Conservation (phyloP, 2,113 vertebrate species). For the Sebastes schlegelii region DNA sequence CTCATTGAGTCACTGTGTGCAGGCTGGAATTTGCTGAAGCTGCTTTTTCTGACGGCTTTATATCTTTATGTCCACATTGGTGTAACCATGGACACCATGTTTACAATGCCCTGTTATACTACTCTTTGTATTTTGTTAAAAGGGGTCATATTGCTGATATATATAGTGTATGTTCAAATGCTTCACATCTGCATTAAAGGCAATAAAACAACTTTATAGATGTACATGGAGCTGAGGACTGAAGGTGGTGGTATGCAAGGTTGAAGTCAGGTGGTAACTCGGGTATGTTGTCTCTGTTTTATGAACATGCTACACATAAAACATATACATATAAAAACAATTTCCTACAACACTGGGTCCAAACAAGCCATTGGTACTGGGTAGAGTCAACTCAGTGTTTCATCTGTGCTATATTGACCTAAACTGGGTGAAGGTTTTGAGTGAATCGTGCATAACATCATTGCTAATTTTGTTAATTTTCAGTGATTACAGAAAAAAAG, state of each 20-base stretch:
- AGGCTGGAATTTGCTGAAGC: slow-evolving; percentile 37
- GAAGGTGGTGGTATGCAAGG: background rate
- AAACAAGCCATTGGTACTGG: background rate
- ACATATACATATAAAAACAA: background rate
- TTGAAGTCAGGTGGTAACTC: slow-evolving; percentile 4
- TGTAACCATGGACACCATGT: slow-evolving; percentile 17
- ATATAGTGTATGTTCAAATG: background rate
- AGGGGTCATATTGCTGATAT: background rate
- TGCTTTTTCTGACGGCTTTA: slow-evolving; percentile 14
- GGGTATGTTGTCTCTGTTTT: background rate
- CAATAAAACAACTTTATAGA: background rate
- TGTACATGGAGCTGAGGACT: background rate
- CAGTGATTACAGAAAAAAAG: slow-evolving; percentile 4
- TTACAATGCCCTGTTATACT: background rate
- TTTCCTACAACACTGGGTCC: background rate
- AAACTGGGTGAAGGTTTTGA: background rate
- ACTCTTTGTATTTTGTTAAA: background rate
- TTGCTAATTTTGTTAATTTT: slow-evolving; percentile 22
- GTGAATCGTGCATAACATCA: background rate
- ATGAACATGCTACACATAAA: background rate
- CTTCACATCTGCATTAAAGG: background rate
- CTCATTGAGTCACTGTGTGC: slow-evolving; percentile 40
- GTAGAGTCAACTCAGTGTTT: background rate
- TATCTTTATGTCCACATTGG: slow-evolving; percentile 21
- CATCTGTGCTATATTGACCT: background rate